Percentiles rank a stretch among this genome's conserved stretches.
phyloP scores from a whole-genome alignment of 1,140 invertebrate genomes.

The Marisa cornuarietis region DNA sequence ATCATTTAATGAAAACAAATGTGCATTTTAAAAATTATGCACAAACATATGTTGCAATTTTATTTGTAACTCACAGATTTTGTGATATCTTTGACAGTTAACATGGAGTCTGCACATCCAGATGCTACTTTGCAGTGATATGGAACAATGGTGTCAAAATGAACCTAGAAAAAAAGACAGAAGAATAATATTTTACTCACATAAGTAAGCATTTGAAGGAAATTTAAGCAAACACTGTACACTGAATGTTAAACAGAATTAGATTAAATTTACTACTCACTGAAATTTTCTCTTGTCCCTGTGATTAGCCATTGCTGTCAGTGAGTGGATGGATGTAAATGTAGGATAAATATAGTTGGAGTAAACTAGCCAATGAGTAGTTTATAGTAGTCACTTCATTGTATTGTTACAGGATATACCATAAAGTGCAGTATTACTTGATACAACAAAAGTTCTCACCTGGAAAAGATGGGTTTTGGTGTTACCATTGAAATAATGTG shows the following conservation, averaged over 20 bases:
- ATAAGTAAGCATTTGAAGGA: not conserved
- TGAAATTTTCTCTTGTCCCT: not conserved
- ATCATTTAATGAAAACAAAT: too few species aligned
- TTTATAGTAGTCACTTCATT: not conserved
- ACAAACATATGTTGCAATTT: too few species aligned
- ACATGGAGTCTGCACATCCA: conserved; percentile 11
- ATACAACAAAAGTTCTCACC: not conserved
- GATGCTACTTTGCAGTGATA: conserved; percentile 12
- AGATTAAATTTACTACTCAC: not conserved
- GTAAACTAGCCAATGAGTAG: not conserved
- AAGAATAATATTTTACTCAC: not conserved
- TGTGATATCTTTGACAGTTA: not conserved
- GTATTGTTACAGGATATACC: not conserved
- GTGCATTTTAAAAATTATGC: too few species aligned
- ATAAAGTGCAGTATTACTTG: not conserved
- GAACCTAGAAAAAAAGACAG: not conserved
- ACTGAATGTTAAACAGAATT: not conserved
- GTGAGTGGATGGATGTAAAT: not conserved
- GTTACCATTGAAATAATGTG: conserved; percentile 5
- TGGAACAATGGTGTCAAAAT: conserved; percentile 13
- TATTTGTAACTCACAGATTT: not conserved
- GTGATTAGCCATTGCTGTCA: not conserved
- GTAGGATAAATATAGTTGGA: not conserved
- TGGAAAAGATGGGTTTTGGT: not conserved
- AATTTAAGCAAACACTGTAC: not conserved